A percentile compares a stretch with the other conserved stretches of the same genome.
These are phyloP conservation scores for Habropoda laboriosa DNA, from an alignment of 1,140 invertebrate genomes.

Conservation along the genomic window DNA sequence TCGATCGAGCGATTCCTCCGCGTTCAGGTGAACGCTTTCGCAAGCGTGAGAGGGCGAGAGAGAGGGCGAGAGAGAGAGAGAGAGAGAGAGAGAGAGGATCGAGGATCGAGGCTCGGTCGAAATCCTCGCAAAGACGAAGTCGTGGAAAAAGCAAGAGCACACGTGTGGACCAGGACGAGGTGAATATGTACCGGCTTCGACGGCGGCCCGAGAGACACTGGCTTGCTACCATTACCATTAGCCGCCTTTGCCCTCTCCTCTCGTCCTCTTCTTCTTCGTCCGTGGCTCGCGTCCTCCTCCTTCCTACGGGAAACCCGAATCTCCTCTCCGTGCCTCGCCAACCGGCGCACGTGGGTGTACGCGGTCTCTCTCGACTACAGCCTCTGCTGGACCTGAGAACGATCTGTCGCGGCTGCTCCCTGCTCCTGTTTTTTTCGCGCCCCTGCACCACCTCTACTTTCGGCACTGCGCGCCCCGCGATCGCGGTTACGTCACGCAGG, in stretches of 20 bases:
- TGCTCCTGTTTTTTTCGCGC: neutral
- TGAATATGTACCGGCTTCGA: slow-evolving; percentile 69
- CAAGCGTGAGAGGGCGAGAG: too few species aligned
- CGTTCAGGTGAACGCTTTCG: neutral
- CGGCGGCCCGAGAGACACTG: slow-evolving; percentile 79
- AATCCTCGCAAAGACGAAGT: neutral
- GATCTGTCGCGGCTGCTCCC: neutral
- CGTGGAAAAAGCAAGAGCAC: slow-evolving; percentile 25
- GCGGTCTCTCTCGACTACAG: slow-evolving; percentile 18
- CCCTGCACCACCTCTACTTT: neutral
- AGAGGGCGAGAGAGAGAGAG: too few species aligned
- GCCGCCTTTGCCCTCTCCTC: slow-evolving; percentile 61
- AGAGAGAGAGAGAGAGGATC: neutral
- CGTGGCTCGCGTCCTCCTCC: slow-evolving; percentile 58
- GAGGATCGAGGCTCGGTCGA: neutral
- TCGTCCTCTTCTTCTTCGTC: slow-evolving; percentile 65
- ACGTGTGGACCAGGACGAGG: slow-evolving; percentile 59
- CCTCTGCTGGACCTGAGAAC: neutral
- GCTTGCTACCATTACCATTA: slow-evolving; percentile 79
- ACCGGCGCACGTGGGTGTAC: slow-evolving; percentile 73
- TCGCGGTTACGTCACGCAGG: neutral
- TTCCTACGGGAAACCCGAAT: slow-evolving; percentile 59
- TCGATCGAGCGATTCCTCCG: slow-evolving; percentile 18
- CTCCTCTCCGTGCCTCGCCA: slow-evolving; percentile 58
- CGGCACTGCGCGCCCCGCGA: neutral